A percentile compares a stretch with the other conserved stretches of the same genome.
Conservation (phyloP, 2,888 invertebrate species). For the Amphimallon solstitiale region DNA sequence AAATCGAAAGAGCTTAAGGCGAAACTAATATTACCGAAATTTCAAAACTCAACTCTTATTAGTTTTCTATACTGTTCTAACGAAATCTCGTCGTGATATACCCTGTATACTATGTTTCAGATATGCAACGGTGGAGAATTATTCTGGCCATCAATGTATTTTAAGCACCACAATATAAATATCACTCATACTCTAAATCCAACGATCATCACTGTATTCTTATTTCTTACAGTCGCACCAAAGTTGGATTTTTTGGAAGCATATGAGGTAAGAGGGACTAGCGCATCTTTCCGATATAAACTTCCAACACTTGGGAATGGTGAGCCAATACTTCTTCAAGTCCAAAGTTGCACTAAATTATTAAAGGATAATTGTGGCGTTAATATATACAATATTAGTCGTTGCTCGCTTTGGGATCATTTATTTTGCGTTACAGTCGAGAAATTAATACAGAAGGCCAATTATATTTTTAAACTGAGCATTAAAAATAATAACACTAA, state of each 20-base stretch:
- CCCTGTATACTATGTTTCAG: too few species aligned
- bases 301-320: conserved; percentile 53
- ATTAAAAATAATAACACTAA: conserved; percentile 55
- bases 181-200: too few species aligned
- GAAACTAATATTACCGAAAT: too few species aligned
- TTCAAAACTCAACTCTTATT: too few species aligned
- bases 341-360: conserved; percentile 51
- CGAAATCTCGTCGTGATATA: too few species aligned
- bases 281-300: conserved; percentile 55
- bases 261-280: conserved; percentile 53
- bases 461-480: conserved; percentile 52
- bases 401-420: conserved; percentile 54
- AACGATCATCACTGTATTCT: too few species aligned
- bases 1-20: too few species aligned
- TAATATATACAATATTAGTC: conserved; percentile 45
- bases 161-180: too few species aligned
- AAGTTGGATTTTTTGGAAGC: conserved; percentile 54
- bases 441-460: conserved; percentile 50
- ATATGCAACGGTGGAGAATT: too few species aligned
- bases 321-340: conserved; percentile 49
- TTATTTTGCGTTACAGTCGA: conserved; percentile 54
- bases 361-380: conserved; percentile 52
- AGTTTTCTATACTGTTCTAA: too few species aligned
- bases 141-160: too few species aligned
- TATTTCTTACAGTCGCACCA: conserved; percentile 53